Base-by-base conservation (phyloP, 2,888 invertebrate genomes). In the Thumatha senex region DNA sequence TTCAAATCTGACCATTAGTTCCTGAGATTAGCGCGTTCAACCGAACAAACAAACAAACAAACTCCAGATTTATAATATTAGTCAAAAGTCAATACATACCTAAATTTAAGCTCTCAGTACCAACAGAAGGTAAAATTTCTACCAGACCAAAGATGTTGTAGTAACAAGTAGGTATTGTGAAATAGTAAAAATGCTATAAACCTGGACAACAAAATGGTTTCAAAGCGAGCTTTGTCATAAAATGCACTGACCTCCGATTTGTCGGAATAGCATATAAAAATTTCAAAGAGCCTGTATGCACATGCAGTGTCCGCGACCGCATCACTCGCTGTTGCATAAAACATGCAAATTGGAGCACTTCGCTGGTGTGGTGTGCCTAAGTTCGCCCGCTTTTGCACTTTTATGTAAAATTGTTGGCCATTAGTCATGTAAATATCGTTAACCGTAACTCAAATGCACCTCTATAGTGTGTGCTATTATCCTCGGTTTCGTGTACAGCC, bases 281-380 rank as follows among this genome's bases (percentile, higher is more conserved):
- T 86, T 90, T 85, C 80, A 90, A 79, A 86, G 79, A 74, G 78
- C 74, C 78, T 78, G 79, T 74, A 76, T 79, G 76, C 80, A 76
- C 79, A 76, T 81, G 82, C 81, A 76, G 68, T 77, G 83, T 79
- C 82, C 79, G 76, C 73, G 78, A 73, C 70, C 77, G 80, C 82
- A 86, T 85, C 88, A 80, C 82, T 80, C 82, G 74, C 71, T 72
- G 76, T 74, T 86, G 86, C 86, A 90, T 91, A 88, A 89, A 88
- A 86, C 84, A 91, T 91, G 90, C 82, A 89, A 91, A 91, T 90
- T 90, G 89, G 83, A 83, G 83, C 87, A 89, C 89, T 89, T 88
- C 85, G 72, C 78, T 76, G 77, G 80, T 81, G 81, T 64, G 68
- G 69, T 74, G 68, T 73, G 64, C 75, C 86, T 85, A 86, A 88